Evolutionary conservation across 1,140 invertebrate species (phyloP).

Genomic region (Helicoverpa armigera): DNA sequence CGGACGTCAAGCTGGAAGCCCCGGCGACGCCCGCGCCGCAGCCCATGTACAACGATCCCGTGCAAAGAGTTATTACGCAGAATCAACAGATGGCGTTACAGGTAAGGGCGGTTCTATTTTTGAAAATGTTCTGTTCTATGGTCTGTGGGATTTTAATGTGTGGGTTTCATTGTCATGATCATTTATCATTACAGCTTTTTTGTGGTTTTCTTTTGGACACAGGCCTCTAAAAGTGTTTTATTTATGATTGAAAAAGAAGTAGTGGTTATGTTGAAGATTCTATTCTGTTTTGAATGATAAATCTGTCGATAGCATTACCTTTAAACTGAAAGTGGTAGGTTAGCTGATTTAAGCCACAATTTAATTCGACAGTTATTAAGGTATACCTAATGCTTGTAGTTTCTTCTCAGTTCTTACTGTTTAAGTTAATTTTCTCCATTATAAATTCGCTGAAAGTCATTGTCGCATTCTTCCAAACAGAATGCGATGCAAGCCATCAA

Average conservation of each 20-base stretch:
- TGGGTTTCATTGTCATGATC: neutral
- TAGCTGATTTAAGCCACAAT: no score
- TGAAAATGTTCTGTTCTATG: neutral
- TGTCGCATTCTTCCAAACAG: slow-evolving; percentile 45
- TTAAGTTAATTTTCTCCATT: neutral
- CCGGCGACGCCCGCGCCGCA: slow-evolving; percentile 52
- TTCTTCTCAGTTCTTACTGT: no score
- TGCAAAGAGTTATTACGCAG: slow-evolving; percentile 71
- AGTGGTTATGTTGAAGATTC: no score
- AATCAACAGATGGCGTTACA: slow-evolving; percentile 77
- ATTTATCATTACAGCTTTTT: no score
- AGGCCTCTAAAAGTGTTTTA: no score
- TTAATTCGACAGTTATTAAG: no score
- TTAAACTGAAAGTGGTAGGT: no score
- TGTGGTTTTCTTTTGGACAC: no score
- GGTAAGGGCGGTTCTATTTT: slow-evolving; percentile 41
- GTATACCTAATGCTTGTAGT: no score
- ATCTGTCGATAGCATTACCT: no score
- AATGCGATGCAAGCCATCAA: slow-evolving; percentile 76
- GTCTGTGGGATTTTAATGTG: neutral
- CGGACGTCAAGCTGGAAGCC: slow-evolving; percentile 66
- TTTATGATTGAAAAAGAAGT: no score
- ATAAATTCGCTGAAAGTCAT: neutral
- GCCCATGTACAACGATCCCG: slow-evolving; percentile 71
- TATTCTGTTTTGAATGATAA: no score